Base-by-base conservation (phyloP, 2,888 invertebrate species). In the Steinernema hermaphroditum region DNA sequence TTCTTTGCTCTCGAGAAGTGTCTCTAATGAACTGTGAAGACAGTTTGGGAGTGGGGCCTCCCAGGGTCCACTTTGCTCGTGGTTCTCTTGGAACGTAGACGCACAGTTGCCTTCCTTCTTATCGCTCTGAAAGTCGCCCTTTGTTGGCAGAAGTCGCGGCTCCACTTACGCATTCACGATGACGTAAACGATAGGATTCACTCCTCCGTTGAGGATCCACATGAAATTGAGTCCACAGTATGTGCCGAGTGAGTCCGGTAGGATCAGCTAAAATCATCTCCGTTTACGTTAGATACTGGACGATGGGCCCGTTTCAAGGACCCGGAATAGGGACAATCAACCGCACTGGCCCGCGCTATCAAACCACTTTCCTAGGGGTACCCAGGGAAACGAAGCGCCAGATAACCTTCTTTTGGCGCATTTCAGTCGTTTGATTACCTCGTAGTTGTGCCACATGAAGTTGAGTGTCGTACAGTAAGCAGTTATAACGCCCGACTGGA, bases 161-260 rank as follows among this genome's bases (percentile, higher is more conserved):
- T n/a, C 69, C 16, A n/a, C 46, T 57, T 46, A 74, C 74, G 43
- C 46, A 43, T 82, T 81, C 4, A 79, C 78, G 72, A 79, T 76
- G 32, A 82, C 78, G 46, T 82, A 83, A 32, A 83, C 78, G 24
- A 82, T 22, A 0, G 83, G 83, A 76, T 83, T 80, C 12, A 83
- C 78, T 43, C 81, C 83, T 57, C 79, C 77, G 68, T 82, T 83
- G 62, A 79, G 74, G 27, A 83, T 82, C 83, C 83, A 83, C 82
- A 83, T 82, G 43, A 82, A 81, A 68, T 83, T 83, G 32, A 83
- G 75, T 4, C 73, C 79, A 24, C 74, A 75, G 69, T 80, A 82
- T 24, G 80, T 78, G 74, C 78, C 75, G 9, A 80, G 54, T 41
- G 76, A 79, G 16, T 72, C 71, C 0, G 82, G 82, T 1, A 82